Percentiles rank a stretch among this genome's conserved stretches.
These are phyloP conservation scores for Scaptomyza reducta DNA, from an alignment of 2,888 invertebrate genomes.

Conservation along the genomic window DNA sequence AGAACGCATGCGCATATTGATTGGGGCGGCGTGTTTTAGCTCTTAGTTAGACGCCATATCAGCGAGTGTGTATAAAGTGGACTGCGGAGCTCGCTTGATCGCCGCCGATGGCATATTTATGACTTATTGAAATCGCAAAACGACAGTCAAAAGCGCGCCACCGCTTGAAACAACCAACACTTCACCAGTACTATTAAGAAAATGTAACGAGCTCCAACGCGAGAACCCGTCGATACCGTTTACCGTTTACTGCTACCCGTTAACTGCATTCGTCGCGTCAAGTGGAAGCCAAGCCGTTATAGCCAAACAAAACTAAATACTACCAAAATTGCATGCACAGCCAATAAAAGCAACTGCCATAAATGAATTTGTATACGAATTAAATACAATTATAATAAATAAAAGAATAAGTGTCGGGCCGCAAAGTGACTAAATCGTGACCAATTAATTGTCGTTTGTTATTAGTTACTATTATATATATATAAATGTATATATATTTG, in stretches of 20 bases:
- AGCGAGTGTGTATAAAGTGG: constrained; percentile 52
- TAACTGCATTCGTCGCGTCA: constrained; percentile 24
- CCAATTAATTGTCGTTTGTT: constrained; percentile 25
- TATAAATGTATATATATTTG: too few relatives aligned
- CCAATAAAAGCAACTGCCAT: constrained; percentile 29
- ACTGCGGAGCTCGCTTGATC: constrained; percentile 25
- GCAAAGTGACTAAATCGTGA: constrained; percentile 29
- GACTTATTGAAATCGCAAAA: constrained; percentile 69
- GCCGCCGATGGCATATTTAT: constrained; percentile 57
- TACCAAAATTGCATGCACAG: constrained; percentile 32
- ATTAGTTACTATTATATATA: constrained; percentile 30
- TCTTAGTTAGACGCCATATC: constrained; percentile 53
- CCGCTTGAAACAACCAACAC: constrained; percentile 54
- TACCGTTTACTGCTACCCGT: constrained; percentile 1
- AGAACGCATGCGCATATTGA: constrained; percentile 39
- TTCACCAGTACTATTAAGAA: constrained; percentile 24
- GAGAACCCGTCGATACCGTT: constrained; percentile 41
- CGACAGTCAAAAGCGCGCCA: constrained; percentile 74
- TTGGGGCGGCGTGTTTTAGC: constrained; percentile 39
- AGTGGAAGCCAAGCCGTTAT: constrained; percentile 44
- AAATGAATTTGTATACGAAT: constrained; percentile 54
- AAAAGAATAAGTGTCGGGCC: constrained; percentile 32
- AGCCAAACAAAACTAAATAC: constrained; percentile 7
- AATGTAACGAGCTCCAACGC: constrained; percentile 32
- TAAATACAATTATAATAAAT: constrained; percentile 39